Conservation (phyloP, 1,140 invertebrate species). For the Drosophila pandora region DNA sequence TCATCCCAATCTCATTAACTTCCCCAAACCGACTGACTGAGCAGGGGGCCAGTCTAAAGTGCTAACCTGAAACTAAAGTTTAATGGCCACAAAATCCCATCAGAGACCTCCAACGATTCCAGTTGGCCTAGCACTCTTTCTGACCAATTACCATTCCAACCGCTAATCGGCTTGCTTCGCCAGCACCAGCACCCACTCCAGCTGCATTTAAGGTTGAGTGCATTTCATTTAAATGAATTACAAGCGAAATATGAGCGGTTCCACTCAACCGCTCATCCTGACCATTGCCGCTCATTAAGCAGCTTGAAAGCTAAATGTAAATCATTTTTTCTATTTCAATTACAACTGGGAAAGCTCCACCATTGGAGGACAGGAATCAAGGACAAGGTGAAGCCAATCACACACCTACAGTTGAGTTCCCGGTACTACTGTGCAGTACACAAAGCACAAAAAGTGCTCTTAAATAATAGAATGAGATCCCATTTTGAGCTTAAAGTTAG, state of each 20-base stretch:
- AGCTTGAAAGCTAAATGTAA: slow-evolving; percentile 63
- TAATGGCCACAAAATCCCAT: slow-evolving; percentile 69
- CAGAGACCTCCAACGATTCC: slow-evolving; percentile 32
- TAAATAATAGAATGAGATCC: slow-evolving; percentile 55
- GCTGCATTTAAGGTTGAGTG: slow-evolving; percentile 72
- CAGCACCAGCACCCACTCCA: not conserved
- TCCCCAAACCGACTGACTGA: slow-evolving; percentile 29
- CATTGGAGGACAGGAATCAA: not conserved
- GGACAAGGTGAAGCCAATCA: slow-evolving; percentile 39
- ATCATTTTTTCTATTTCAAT: slow-evolving; percentile 60
- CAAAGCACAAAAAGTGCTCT: slow-evolving; percentile 60
- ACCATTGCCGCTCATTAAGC: slow-evolving; percentile 53
- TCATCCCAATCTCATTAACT: no score
- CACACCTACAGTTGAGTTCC: slow-evolving; percentile 36
- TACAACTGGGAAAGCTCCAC: not conserved
- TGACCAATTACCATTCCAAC: slow-evolving; percentile 72
- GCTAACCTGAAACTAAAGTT: slow-evolving; percentile 50
- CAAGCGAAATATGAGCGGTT: slow-evolving; percentile 70
- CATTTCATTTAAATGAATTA: slow-evolving; percentile 81
- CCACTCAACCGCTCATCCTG: slow-evolving; percentile 10
- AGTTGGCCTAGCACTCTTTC: slow-evolving; percentile 35
- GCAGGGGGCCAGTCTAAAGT: slow-evolving; percentile 34
- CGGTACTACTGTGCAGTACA: no score
- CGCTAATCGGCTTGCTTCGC: slow-evolving; percentile 46
- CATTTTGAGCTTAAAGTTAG: not conserved